A percentile compares a stretch with the other conserved stretches of the same genome.
These are phyloP conservation scores for Tiliacea aurago DNA, from an alignment of 2,888 invertebrate genomes.

Conservation along the genomic window DNA sequence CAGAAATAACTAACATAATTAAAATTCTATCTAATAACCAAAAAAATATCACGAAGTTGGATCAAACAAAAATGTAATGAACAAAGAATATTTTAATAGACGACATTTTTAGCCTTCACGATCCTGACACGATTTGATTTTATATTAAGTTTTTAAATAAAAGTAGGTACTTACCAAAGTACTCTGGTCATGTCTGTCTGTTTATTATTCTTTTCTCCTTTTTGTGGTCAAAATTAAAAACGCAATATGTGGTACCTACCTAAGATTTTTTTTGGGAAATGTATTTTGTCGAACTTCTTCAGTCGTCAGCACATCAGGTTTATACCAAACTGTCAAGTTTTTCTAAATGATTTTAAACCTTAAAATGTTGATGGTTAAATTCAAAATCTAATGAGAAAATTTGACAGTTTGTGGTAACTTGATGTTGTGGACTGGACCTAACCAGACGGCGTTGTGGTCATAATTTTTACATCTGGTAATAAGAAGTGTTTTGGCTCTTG, in stretches of 20 bases:
- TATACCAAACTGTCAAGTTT: no score
- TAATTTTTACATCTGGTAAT: neutral
- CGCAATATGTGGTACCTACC: neutral
- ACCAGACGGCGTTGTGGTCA: no score
- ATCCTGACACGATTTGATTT: neutral
- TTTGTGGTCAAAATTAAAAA: neutral
- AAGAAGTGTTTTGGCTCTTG: no score
- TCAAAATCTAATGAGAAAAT: no score
- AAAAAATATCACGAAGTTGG: constrained; percentile 4
- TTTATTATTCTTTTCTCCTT: neutral
- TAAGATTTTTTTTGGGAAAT: neutral
- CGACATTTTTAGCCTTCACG: constrained; percentile 36
- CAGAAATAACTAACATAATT: neutral
- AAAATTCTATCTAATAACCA: constrained; percentile 7
- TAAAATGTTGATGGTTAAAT: no score
- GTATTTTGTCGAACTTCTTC: neutral
- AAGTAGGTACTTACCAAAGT: neutral
- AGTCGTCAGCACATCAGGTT: no score
- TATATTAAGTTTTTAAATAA: neutral
- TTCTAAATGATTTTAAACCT: no score
- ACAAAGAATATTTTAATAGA: neutral
- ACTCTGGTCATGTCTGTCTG: neutral
- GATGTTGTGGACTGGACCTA: no score
- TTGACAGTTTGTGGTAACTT: no score
- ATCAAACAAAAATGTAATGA: constrained; percentile 22